phyloP scores from a whole-genome alignment of 2,113 vertebrate species.

The Oceanites oceanicus region DNA sequence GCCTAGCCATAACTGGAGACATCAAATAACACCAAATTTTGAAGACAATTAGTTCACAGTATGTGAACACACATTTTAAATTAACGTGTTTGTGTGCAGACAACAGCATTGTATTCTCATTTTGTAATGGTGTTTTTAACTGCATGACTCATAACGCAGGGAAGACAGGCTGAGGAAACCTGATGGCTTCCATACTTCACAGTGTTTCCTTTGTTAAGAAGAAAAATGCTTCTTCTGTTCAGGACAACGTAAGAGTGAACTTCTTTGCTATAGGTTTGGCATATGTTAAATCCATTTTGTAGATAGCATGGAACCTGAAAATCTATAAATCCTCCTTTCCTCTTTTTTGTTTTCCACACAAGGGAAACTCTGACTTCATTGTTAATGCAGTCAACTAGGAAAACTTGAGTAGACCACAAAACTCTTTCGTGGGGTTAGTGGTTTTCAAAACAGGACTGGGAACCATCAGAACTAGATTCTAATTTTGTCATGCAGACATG shows the following conservation, averaged over 20 bases:
- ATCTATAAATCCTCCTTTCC: neutral
- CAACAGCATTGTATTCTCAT: constrained; percentile 7
- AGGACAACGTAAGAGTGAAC: neutral
- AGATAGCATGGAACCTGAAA: neutral
- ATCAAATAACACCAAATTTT: neutral
- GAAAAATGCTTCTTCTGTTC: neutral
- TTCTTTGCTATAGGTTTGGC: neutral
- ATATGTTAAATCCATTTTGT: neutral
- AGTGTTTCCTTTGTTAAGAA: neutral
- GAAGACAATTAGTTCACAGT: neutral
- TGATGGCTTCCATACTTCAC: neutral
- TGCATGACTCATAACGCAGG: neutral
- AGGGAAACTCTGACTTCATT: constrained; percentile 46
- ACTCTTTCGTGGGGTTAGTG: neutral
- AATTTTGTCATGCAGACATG: neutral
- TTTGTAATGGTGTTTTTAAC: neutral
- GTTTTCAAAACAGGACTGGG: constrained; percentile 12
- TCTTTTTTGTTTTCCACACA: neutral
- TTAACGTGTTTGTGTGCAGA: neutral
- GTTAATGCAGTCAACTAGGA: neutral
- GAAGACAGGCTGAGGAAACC: constrained; percentile 18
- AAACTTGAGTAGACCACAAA: constrained; percentile 27
- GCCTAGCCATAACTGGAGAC: neutral
- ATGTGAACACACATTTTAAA: neutral
- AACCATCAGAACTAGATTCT: constrained; percentile 22